phyloP scores from a whole-genome alignment of 1,140 invertebrate species.

The Venturia canescens region DNA sequence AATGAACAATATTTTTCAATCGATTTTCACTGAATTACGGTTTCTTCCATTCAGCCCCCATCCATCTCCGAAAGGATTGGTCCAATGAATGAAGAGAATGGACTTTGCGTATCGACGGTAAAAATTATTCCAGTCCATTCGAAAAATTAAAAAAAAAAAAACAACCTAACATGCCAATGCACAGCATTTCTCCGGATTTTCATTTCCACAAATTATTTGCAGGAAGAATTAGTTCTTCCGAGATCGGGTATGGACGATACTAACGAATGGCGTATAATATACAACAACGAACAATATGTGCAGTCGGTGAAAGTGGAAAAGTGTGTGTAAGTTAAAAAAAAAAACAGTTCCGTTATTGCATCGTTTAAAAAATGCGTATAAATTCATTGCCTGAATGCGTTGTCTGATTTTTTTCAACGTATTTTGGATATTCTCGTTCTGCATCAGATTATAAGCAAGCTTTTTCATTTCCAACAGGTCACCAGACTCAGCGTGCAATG shows the following conservation, averaged over 20 bases:
- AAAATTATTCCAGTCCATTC: not conserved
- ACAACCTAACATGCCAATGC: not conserved
- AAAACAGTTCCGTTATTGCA: not conserved
- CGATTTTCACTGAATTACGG: not conserved
- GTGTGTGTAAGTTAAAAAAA: slow-evolving; percentile 9
- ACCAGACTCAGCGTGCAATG: slow-evolving; percentile 76
- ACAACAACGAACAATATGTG: not conserved
- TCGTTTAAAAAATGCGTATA: too few species aligned
- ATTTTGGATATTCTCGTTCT: too few species aligned
- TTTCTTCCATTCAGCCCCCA: slow-evolving; percentile 3
- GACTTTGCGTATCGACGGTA: not conserved
- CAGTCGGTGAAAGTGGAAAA: slow-evolving; percentile 1
- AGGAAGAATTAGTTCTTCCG: not conserved
- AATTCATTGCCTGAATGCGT: too few species aligned
- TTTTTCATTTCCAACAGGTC: slow-evolving; percentile 69
- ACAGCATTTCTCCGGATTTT: not conserved
- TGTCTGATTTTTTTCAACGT: too few species aligned
- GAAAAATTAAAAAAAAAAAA: not conserved
- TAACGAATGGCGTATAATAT: not conserved
- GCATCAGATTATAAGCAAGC: too few species aligned
- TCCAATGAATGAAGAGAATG: not conserved
- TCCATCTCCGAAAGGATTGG: slow-evolving; percentile 20
- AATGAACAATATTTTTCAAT: too few species aligned
- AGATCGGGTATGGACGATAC: not conserved
- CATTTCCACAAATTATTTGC: not conserved